Percentiles rank a stretch among this genome's conserved stretches.
phyloP scores from a whole-genome alignment of 2,113 vertebrate species.

The Zosterops lateralis region DNA sequence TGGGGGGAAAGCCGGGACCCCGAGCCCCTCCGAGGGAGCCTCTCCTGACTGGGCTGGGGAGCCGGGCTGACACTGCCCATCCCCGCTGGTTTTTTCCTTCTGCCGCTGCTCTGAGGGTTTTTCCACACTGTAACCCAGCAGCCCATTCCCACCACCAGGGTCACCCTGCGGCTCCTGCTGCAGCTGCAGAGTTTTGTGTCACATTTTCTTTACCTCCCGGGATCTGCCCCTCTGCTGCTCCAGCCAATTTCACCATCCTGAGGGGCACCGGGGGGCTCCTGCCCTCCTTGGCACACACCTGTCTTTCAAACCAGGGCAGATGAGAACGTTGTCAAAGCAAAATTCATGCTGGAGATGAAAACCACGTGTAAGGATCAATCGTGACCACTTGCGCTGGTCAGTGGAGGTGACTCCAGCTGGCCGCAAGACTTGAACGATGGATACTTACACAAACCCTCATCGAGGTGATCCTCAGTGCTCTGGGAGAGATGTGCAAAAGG shows the following conservation, averaged over 20 bases:
- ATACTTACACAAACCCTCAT: background rate
- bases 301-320: background rate
- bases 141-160: rapidly evolving
- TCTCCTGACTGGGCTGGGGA: background rate
- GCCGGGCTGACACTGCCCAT: background rate
- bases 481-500: background rate
- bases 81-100: rapidly evolving
- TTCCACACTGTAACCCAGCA: rapidly evolving
- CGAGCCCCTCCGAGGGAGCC: background rate
- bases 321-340: background rate
- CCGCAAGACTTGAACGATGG: background rate
- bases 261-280: too few relatives aligned
- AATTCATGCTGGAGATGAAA: background rate
- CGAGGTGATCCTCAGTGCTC: background rate
- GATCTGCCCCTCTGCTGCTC: background rate
- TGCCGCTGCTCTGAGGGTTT: too few relatives aligned
- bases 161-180: background rate
- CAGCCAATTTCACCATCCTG: background rate
- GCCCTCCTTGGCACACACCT: background rate
- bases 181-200: background rate
- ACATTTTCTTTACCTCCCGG: background rate
- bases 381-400: background rate
- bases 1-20: background rate
- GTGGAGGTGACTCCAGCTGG: background rate
- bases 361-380: background rate